Evolutionary conservation across 1,140 invertebrate species (phyloP).

Genomic region (Brachionus asplanchnoidis): DNA sequence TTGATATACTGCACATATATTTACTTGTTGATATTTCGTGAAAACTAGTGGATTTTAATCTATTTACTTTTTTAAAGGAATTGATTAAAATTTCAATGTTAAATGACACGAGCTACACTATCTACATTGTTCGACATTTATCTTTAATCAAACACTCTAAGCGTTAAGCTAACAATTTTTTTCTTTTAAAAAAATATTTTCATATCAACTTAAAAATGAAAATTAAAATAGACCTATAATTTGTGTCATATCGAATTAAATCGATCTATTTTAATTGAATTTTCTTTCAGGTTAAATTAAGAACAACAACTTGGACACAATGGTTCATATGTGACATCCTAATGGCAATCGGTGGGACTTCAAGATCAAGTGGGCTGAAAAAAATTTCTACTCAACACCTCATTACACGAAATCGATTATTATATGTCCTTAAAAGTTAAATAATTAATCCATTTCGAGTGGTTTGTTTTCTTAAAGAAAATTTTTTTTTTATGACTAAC

Average conservation of each 20-base stretch:
- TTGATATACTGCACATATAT: not conserved
- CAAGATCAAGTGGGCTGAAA: conserved; percentile 11
- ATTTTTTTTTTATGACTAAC: not conserved
- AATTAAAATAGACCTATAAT: conserved; percentile 19
- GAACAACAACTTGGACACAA: conserved; percentile 27
- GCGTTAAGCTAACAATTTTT: conserved; percentile 24
- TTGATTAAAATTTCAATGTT: not conserved
- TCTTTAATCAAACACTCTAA: conserved; percentile 39
- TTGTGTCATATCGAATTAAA: conserved; percentile 34
- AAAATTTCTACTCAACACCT: not conserved
- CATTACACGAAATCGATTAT: not conserved
- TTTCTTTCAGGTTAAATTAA: conserved; percentile 1
- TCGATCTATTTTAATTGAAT: conserved; percentile 5
- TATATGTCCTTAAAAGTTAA: conserved; percentile 36
- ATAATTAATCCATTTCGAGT: conserved; percentile 39
- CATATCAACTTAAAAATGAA: not conserved
- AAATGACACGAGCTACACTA: conserved; percentile 26
- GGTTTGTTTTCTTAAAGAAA: conserved; percentile 20
- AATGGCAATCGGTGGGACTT: not conserved
- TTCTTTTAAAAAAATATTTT: not conserved
- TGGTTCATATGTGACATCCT: conserved; percentile 7
- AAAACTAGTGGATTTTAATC: conserved; percentile 10
- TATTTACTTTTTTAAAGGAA: not conserved
- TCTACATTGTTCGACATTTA: conserved; percentile 16
- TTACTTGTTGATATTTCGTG: not conserved